Evolutionary conservation across 1,140 invertebrate genomes (phyloP), one percentile per base, ranked within the genome.

Genomic region (Scaptomyza montana): DNA sequence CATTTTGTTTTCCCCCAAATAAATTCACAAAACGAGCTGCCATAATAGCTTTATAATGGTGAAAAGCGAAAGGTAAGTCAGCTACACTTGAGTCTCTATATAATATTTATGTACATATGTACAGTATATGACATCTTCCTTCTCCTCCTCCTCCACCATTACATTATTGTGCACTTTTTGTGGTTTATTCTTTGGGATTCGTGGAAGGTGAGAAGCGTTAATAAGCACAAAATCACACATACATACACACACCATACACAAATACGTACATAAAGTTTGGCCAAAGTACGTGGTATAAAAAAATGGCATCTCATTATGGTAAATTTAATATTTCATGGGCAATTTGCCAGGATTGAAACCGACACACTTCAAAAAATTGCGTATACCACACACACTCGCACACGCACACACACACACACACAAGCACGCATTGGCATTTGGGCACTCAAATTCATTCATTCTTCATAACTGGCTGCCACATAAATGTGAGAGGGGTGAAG

Each of bases 251-350:
- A 33, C 21, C 21, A 25, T 25, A 25, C 59, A 74, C 61, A 63
- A 46, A 70, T 65, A 69, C 60, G 51, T 51, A 67, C 55, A 80
- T 79, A 70, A 79, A 64, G 72, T 77, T 87, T 65, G 72, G 39
- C 76, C 76, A 89, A 87, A 87, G 79, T 87, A 59, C 69, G 60
- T 82, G 76, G 53, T 65, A 81, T 87, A 86, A 81, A 82, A 87
- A 87, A 87, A 87, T 87, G 71, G 84, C 72, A 76, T 87, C 78
- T 87, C 84, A 87, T 87, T 87, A 87, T 82, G 84, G 78, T 61
- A 72, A 80, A 79, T 80, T 87, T 82, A 87, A 87, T 87, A 87
- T 87, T 87, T 87, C 84, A 87, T 89, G 84, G 84, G 84, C 84
- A 87, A 87, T 87, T 87, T 87, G 77, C 84, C 66, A 74, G 86